Base-by-base conservation (phyloP, 2,113 vertebrate species). In the Cololabis saira region DNA sequence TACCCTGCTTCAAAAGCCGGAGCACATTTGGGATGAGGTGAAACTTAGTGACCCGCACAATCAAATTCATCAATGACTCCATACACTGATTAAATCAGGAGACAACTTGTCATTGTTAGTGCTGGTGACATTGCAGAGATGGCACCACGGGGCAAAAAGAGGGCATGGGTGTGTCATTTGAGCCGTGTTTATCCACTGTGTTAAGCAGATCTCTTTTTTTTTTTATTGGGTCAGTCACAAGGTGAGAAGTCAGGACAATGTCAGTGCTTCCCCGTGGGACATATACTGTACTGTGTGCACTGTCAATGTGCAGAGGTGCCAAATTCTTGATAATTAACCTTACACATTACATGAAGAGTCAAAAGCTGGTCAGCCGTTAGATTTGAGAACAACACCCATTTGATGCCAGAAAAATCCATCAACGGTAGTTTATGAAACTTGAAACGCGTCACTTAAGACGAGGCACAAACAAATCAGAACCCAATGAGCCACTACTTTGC, bases 201-300 rank as follows among this genome's bases (percentile, higher is more conserved):
- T 74, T 89, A 80, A 85, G 84, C 82, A 78, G 19, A 72, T 67
- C 59, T 24, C 41, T 50, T n/a, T 50, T 57, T 50, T 57, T 81
- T 63, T 61, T 87, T 67, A 73, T 8, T 53, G 68, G 71, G 65
- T 67, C 52, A 65, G 68, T 67, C 53, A 85, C 76, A 85, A 85
- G 83, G 85, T 89, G 78, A 82, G 76, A 67, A 82, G 80, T 79
- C 78, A 55, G 41, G 77, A 63, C 68, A 58, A 11, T 41, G 75
- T 67, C 76, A 85, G 37, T 59, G 19, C 59, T 59, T 69, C 79
- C 77, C 80, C 69, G 76, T 14, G 42, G 76, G 78, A 48, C 42
- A 5, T 71, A 71, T 52, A 60, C 54, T 22, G 19, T 52, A 60
- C 54, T 22, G 19, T 44, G 71, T 63, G 53, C 18, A 7, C 55